Base-by-base conservation (phyloP, 2,797 vertebrate species). In the Cynodonichthys magdalenae region DNA sequence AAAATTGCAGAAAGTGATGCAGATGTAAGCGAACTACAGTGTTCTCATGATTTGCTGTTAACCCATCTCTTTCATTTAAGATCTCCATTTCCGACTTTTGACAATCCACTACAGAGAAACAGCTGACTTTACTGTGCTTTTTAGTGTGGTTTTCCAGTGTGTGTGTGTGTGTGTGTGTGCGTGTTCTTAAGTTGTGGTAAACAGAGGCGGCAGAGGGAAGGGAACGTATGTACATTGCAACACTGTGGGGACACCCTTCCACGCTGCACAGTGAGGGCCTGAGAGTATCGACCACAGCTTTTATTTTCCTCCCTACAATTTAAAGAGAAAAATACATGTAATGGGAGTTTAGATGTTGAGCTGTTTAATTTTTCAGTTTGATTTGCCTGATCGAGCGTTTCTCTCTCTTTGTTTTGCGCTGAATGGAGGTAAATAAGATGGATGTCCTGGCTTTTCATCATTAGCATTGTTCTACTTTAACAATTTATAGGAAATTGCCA, bases 1-100 rank as follows among this genome's bases (percentile, higher is more conserved):
- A 97, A 95, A 92, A 96, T 99, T 63, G 98, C 96, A 4, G 98
- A 99, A 86, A 99, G 98, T 70, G 96, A 98, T 82, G 94, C 93
- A 62, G 97, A 99, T 73, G 98, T 99, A 88, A 98, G 98, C 97
- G 72, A 77, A 63, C 67, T 59, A 15, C 71, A 71, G 46, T 45
- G 63, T 73, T 80, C 62, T 76, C 73, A 65, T 46, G 61, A 65
- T 75, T 73, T 59, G 53, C 27, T 76, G 45, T 79, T 77, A 81
- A 78, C 80, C 58, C 28, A 0, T 59, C 54, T 65, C 53, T 72
- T 63, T 74, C 59, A 71, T 76, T 84, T 80, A 66, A 85, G 77
- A 74, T 83, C 68, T 77, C 41, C 39, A 46, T 65, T 75, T 87
- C 66, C 39, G 9, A 84, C 73, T 79, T 79, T 71, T 81, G 71